phyloP scores from a whole-genome alignment of 2,888 invertebrate genomes.

The Philereme transversata region DNA sequence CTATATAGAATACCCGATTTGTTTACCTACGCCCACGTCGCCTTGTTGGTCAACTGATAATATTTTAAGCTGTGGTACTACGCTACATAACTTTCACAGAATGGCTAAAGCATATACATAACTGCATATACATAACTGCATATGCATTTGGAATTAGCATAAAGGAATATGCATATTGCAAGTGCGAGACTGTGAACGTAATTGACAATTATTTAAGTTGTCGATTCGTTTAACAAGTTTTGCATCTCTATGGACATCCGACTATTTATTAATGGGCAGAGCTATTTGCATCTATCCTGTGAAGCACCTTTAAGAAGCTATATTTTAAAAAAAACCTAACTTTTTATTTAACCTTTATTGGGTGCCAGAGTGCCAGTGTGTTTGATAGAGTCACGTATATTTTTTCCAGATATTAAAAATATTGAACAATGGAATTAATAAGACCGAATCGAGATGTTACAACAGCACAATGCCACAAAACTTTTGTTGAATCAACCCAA shows the following conservation, averaged over 20 bases:
- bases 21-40: background rate
- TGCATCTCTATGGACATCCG: conserved; percentile 25
- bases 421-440: conserved; percentile 39
- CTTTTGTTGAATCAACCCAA: conserved; percentile 57
- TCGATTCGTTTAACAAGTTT: conserved; percentile 34
- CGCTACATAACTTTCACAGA: conserved; percentile 9
- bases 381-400: conserved; percentile 18
- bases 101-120: conserved; percentile 16
- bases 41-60: background rate
- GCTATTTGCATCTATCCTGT: conserved; percentile 22
- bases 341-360: conserved; percentile 17
- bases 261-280: conserved; percentile 25
- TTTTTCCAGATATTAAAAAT: conserved; percentile 26
- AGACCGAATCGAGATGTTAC: conserved; percentile 34
- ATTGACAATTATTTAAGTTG: conserved; percentile 43
- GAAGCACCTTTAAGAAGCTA: conserved; percentile 7
- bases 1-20: no score
- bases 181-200: conserved; percentile 43
- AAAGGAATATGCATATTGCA: conserved; percentile 55
- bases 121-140: conserved; percentile 45
- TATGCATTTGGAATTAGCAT: conserved; percentile 66
- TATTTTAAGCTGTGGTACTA: conserved; percentile 4
- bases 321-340: conserved; percentile 18
- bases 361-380: conserved; percentile 21
- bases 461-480: conserved; percentile 41